Evolutionary conservation across 1,140 invertebrate species (phyloP), one percentile per base, ranked within the genome.

Genomic region (Brachionus paranguensis): DNA sequence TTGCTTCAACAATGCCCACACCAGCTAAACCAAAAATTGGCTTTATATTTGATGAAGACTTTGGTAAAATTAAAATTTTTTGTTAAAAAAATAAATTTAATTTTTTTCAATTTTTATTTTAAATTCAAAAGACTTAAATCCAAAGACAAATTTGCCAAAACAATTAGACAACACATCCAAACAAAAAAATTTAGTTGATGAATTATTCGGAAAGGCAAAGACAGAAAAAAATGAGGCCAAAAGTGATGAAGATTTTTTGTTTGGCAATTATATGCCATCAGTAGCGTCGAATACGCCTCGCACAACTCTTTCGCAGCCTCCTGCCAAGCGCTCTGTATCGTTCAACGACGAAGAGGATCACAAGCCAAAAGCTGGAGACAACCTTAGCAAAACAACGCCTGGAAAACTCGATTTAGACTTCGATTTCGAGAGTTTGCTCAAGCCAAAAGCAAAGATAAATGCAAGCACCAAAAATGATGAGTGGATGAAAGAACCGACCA

Each of bases 231-330:
- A 3, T n/a, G n/a, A 76, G 41, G 1, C 43, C 3, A 47, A 47
- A 60, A 45, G 8, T 27, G 78, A 81, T 43, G 78, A 81, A 11
- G 53, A 81, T 68, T 81, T 81, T 81, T 20, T 55, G 50, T 81
- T 81, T 11, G 78, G 78, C 12, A 27, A 27, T 68, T 81, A 81
- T 8, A 60, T 41, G 78, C 78, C 78, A 24, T 81, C 78, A 64
- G n/a, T 45, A 12, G 37, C 29, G 1, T 60, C 33, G 29, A 60
- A n/a, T 60, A 60, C 53, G 29, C 53, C 53, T 33, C 78, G 68
- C 11, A 12, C 68, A 41, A 41, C 50, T 41, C 50, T 17, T 27
- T 37, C 78, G 0, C 43, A 76, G 20, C 72, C 24, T 64, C 78
- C 29, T 33, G n/a, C 78, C 10, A 76, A 76, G 27, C 43, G 72